phyloP scores from a whole-genome alignment of 2,797 vertebrate genomes.

The Typhlichthys subterraneus region DNA sequence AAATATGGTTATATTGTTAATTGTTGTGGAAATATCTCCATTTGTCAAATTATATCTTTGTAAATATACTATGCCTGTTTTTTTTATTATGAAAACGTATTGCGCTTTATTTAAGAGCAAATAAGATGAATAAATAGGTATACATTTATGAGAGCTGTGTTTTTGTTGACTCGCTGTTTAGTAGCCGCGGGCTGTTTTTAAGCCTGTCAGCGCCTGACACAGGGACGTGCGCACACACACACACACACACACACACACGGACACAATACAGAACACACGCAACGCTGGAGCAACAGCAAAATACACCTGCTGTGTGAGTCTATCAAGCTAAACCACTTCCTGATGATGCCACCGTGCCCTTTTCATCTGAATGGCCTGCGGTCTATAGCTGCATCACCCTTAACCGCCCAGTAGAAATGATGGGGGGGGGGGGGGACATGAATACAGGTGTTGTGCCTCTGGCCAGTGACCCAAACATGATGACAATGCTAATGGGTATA shows the following conservation, averaged over 20 bases:
- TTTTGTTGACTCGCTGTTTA: conserved; percentile 31
- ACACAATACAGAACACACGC: not conserved
- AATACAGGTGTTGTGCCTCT: conserved; percentile 71
- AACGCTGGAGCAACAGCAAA: not conserved
- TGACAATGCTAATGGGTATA: conserved; percentile 55
- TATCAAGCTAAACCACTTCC: conserved; percentile 57
- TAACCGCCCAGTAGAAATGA: conserved; percentile 31
- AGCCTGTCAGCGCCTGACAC: not conserved
- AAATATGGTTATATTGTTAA: conserved; percentile 40
- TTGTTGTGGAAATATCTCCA: conserved; percentile 43
- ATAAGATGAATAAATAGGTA: conserved; percentile 62
- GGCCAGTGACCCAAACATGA: conserved; percentile 43
- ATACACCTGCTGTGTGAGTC: conserved; percentile 53
- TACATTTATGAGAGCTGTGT: conserved; percentile 48
- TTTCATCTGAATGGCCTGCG: conserved; percentile 64
- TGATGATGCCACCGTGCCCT: conserved; percentile 46
- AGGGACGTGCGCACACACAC: conserved; percentile 9
- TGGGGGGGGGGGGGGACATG: conserved; percentile 11
- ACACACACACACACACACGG: conserved; percentile 24
- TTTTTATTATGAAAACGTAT: conserved; percentile 25
- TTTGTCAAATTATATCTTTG: conserved; percentile 42
- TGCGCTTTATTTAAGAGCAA: conserved; percentile 72
- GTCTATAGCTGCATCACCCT: conserved; percentile 51
- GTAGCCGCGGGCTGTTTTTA: conserved; percentile 11
- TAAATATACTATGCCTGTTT: conserved; percentile 32